Conservation (phyloP, 2,888 invertebrate species). For the Pyrocoelia pectoralis region DNA sequence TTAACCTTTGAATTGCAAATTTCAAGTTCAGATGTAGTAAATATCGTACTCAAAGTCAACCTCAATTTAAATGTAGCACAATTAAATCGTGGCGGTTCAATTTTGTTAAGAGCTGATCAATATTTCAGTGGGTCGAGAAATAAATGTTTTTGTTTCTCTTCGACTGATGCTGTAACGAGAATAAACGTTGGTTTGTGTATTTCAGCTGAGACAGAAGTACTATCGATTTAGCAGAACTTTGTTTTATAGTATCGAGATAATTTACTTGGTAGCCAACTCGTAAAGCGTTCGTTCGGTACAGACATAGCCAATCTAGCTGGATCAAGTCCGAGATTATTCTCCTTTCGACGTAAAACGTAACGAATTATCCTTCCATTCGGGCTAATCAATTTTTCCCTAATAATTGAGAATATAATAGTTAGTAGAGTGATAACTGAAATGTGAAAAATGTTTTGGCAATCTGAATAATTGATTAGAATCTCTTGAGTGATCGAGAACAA, state of each 20-base stretch:
- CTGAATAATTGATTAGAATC: not conserved
- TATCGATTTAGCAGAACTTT: constrained; percentile 44
- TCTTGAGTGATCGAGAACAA: not conserved
- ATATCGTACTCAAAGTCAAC: no score
- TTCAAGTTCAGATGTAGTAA: no score
- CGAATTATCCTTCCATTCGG: constrained; percentile 37
- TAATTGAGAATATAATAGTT: not conserved
- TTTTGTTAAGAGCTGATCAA: not conserved
- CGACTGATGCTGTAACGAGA: constrained; percentile 19
- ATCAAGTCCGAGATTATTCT: constrained; percentile 36
- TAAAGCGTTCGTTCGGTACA: constrained; percentile 47
- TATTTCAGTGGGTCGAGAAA: not conserved
- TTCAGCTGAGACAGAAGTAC: constrained; percentile 39
- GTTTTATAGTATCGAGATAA: constrained; percentile 47
- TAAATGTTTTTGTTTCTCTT: constrained; percentile 13
- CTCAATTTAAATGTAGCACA: no score
- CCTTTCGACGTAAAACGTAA: constrained; percentile 37
- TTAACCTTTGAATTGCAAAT: no score
- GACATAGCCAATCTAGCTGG: constrained; percentile 42
- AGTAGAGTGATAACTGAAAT: not conserved
- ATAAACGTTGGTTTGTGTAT: constrained; percentile 37
- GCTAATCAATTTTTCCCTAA: constrained; percentile 14
- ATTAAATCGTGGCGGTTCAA: no score
- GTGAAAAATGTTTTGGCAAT: no score
- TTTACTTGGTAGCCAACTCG: constrained; percentile 48